Base-by-base conservation (phyloP, 1,140 invertebrate species). In the Drosophila pachea region DNA sequence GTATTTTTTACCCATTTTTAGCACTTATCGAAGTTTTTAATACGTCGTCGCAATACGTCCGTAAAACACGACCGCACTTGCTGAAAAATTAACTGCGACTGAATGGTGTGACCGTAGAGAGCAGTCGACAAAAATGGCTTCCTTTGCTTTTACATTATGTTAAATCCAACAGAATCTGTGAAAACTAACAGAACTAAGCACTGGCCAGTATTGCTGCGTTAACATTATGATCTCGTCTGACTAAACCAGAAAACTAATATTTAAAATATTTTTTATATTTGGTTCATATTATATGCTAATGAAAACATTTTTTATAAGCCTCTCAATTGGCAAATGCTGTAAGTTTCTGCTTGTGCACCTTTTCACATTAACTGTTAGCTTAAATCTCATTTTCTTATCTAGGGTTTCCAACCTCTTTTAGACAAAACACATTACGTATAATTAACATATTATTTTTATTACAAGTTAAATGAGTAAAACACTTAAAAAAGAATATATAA, bases 11-110 rank as follows among this genome's bases (percentile, higher is more conserved):
- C 68, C 56, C 68, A 71, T 71, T 67, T 66, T 71, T 60, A 70
- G 62, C 68, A 70, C 62, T 66, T 70, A 65, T 66, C 61, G 68
- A 70, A 65, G 61, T 70, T 70, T 70, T 59, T 61, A 59, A 70
- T 70, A 70, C 68, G 68, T 70, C 53, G 54, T 70, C 68, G 48
- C 47, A 53, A 66, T 35, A 70, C 68, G 48, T 70, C 68, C 61
- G 62, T 48, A 65, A 66, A 66, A 67, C 43, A 50, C 56, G 22
- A 43, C 63, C 68, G 63, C 43, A 60, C 63, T 55, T 54, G 14
- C 47, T 36, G 68, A 70, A 61, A 67, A 67, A 14, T 53, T 36
- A 71, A 71, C 49, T 71, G 16, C 35, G 48, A 71, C 68, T 67
- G 38, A 11, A 8, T 31, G 49, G 47, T 71, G 68, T 66, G 63